Percentiles rank a stretch among this genome's conserved stretches.
Conservation (phyloP, 92 coral and sea anemone genomes). For the Virgularia gustaviana region DNA sequence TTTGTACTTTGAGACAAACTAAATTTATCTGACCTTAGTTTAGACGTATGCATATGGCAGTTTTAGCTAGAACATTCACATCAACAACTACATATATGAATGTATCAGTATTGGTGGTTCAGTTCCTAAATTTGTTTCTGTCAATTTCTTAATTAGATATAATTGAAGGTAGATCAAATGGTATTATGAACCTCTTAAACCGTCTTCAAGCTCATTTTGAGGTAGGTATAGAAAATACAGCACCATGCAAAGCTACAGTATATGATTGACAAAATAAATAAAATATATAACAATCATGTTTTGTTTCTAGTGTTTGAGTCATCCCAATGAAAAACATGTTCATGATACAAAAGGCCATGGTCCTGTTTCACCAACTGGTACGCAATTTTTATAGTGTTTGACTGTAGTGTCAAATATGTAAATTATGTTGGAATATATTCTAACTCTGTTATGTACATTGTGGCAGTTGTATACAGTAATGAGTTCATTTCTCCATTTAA, state of each 20-base stretch:
- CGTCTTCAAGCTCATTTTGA: constrained; percentile 75
- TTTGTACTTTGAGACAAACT: not conserved
- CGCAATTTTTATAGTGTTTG: too few relatives aligned
- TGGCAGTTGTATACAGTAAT: too few relatives aligned
- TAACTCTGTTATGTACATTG: not conserved
- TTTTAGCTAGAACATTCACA: too few relatives aligned
- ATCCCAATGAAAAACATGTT: not conserved
- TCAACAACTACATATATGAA: too few relatives aligned
- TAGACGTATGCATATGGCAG: too few relatives aligned
- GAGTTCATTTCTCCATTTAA: not conserved
- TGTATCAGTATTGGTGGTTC: too few relatives aligned
- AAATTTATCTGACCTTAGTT: not conserved
- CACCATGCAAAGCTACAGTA: not conserved
- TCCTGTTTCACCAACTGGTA: not conserved
- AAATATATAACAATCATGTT: not conserved
- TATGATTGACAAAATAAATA: not conserved
- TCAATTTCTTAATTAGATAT: constrained; percentile 80
- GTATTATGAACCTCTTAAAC: constrained; percentile 68
- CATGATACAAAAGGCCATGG: not conserved
- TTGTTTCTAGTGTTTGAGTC: too few relatives aligned
- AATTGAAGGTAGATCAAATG: constrained; percentile 82
- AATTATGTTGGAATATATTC: not conserved
- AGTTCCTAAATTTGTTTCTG: too few relatives aligned
- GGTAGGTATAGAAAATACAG: constrained; percentile 46
- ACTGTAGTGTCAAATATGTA: not conserved